Conservation (phyloP, 1,140 invertebrate species). For the Euura saliciscinereae region DNA sequence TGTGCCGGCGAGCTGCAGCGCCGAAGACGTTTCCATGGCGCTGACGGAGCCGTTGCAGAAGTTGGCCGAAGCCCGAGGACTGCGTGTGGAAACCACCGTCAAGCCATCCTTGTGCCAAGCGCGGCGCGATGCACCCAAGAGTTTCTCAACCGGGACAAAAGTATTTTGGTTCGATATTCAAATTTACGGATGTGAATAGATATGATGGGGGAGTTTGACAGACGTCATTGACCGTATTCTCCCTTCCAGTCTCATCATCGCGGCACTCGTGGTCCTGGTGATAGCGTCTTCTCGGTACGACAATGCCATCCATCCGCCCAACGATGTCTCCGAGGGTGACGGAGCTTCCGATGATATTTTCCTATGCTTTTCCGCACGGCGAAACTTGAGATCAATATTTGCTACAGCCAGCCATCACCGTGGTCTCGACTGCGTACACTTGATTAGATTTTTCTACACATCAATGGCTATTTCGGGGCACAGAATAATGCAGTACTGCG, state of each 20-base stretch:
- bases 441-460: slow-evolving; percentile 34
- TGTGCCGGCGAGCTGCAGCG: slow-evolving; percentile 43
- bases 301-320: not conserved
- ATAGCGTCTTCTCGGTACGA: slow-evolving; percentile 39
- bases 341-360: slow-evolving; percentile 30
- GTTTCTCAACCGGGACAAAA: slow-evolving; percentile 20
- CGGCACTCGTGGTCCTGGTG: slow-evolving; percentile 27
- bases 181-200: no score
- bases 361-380: slow-evolving; percentile 47
- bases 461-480: slow-evolving; percentile 34
- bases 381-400: slow-evolving; percentile 35
- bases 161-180: slow-evolving; percentile 27
- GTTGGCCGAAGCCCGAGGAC: slow-evolving; percentile 22
- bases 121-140: slow-evolving; percentile 22
- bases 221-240: not conserved
- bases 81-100: slow-evolving; percentile 31
- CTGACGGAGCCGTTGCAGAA: slow-evolving; percentile 26
- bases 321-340: slow-evolving; percentile 9
- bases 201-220: no score
- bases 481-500: slow-evolving; percentile 34
- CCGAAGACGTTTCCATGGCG: slow-evolving; percentile 34
- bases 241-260: slow-evolving; percentile 26
- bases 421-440: slow-evolving; percentile 38
- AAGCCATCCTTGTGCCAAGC: slow-evolving; percentile 35
- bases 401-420: slow-evolving; percentile 28